Evolutionary conservation across 2,797 vertebrate genomes (phyloP).

Genomic region (Setipinna tenuifilis): DNA sequence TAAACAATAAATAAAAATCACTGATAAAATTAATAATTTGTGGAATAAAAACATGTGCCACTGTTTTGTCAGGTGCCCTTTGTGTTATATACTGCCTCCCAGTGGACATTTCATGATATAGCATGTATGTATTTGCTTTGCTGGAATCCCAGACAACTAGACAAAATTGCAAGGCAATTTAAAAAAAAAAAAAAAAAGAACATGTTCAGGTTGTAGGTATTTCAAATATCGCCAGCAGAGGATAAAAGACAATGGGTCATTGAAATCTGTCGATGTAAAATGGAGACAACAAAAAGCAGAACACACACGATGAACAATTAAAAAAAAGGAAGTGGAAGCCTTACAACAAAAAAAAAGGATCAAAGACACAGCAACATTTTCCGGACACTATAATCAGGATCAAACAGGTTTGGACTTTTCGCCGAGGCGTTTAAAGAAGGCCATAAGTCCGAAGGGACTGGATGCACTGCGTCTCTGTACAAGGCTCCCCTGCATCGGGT

Average conservation of each 20-base stretch:
- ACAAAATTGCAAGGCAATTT: not conserved
- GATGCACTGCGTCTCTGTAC: slow-evolving; percentile 31
- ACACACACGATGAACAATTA: not conserved
- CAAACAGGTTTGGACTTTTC: slow-evolving; percentile 62
- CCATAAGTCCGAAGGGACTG: slow-evolving; percentile 61
- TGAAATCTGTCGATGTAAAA: not conserved
- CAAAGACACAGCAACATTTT: not conserved
- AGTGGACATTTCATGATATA: slow-evolving; percentile 50
- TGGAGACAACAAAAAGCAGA: not conserved
- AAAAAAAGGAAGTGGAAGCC: slow-evolving; percentile 10
- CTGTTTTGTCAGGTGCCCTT: not conserved
- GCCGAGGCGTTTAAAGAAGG: slow-evolving; percentile 73
- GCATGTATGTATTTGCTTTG: not conserved
- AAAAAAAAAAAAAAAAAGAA: not conserved
- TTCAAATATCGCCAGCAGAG: not conserved
- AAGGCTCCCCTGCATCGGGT: slow-evolving; percentile 16
- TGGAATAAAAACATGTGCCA: not conserved
- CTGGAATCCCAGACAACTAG: not conserved
- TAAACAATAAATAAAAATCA: not conserved
- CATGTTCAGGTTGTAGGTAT: not conserved
- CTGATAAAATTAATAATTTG: not conserved
- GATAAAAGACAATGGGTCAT: not conserved
- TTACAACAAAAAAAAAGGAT: not conserved
- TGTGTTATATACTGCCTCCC: slow-evolving; percentile 59
- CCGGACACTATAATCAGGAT: not conserved